phyloP scores from a whole-genome alignment of 92 coral and sea anemone genomes.

The Isaurus tuberculatus region DNA sequence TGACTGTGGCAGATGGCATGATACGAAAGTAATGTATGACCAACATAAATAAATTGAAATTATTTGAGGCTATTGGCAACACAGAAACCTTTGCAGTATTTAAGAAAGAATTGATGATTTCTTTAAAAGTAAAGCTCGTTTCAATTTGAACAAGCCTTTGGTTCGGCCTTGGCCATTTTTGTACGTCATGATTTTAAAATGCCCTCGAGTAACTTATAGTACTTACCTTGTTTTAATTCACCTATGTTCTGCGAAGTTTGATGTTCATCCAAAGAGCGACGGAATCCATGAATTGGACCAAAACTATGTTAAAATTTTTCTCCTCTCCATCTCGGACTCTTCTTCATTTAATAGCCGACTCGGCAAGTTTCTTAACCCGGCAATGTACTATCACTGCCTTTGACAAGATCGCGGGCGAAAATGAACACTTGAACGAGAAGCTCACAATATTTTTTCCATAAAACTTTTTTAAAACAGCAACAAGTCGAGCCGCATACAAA shows the following conservation, averaged over 20 bases:
- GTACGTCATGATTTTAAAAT: neutral
- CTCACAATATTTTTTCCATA: neutral
- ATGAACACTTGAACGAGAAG: neutral
- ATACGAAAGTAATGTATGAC: conserved; percentile 3
- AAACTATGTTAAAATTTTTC: neutral
- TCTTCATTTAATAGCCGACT: conserved; percentile 1
- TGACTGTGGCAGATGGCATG: neutral
- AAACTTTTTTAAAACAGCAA: conserved; percentile 22
- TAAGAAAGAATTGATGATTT: neutral
- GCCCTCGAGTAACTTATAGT: neutral
- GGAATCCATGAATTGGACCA: neutral
- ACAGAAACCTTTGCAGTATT: conserved; percentile 10
- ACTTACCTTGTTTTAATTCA: conserved; percentile 16
- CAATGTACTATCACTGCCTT: conserved; percentile 12
- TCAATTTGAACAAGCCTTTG: conserved; percentile 1
- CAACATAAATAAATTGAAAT: neutral
- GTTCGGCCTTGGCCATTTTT: neutral
- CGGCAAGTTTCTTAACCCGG: neutral
- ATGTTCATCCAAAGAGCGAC: conserved; percentile 17
- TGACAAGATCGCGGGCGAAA: neutral
- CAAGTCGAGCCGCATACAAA: neutral
- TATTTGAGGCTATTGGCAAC: neutral
- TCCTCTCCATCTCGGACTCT: neutral
- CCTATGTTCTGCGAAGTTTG: conserved; percentile 20
- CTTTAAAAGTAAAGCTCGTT: conserved; percentile 1